phyloP scores from a whole-genome alignment of 1,140 invertebrate genomes.

The Formica exsecta region DNA sequence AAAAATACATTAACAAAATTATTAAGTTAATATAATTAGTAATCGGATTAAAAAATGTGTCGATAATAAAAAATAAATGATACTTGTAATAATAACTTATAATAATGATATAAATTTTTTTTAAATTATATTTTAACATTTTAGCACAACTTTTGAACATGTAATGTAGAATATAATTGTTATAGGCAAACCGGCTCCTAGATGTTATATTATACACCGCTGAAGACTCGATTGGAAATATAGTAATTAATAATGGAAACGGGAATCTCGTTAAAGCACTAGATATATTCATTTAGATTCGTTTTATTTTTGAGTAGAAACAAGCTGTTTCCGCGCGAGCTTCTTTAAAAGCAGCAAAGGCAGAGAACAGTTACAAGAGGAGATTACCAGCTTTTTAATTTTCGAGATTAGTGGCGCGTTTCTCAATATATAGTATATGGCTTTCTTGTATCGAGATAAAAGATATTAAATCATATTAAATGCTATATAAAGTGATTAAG shows the following conservation, averaged over 20 bases:
- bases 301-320: conserved; percentile 41
- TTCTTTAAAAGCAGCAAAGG: conserved; percentile 46
- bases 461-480: conserved; percentile 56
- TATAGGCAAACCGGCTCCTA: neutral
- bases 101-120: conserved; percentile 1
- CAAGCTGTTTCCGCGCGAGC: conserved; percentile 44
- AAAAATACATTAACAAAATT: neutral
- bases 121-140: neutral
- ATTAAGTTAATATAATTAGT: neutral
- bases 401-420: conserved; percentile 61
- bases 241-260: conserved; percentile 31
- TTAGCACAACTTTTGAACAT: neutral
- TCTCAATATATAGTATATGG: conserved; percentile 44
- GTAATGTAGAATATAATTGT: neutral
- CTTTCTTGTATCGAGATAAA: conserved; percentile 60
- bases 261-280: conserved; percentile 11
- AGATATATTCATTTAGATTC: conserved; percentile 38
- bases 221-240: neutral
- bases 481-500: conserved; percentile 48
- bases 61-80: neutral
- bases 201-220: neutral
- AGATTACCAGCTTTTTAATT: conserved; percentile 64
- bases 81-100: neutral
- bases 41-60: neutral
- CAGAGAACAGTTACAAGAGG: conserved; percentile 49